Conservation (phyloP, 2,113 vertebrate species). For the Spea bombifrons region DNA sequence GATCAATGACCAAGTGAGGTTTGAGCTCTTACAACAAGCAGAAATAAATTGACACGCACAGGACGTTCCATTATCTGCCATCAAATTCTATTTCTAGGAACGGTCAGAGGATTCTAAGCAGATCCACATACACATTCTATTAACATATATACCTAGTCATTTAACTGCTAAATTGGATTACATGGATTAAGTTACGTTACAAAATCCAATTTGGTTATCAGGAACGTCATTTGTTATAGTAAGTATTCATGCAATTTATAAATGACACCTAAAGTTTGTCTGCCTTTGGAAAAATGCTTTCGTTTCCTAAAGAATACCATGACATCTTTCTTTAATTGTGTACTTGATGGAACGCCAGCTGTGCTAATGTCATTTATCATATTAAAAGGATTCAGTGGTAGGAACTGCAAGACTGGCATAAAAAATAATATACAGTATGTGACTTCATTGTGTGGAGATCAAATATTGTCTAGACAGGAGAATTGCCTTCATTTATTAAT, state of each 20-base stretch:
- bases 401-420: constrained; percentile 20
- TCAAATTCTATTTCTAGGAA: no score
- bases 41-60: no score
- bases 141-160: no score
- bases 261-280: constrained; percentile 3
- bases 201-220: no score
- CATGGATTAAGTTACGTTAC: no score
- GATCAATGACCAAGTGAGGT: no score
- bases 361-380: constrained; percentile 39
- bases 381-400: constrained; percentile 30
- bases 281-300: constrained; percentile 21
- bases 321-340: constrained; percentile 30
- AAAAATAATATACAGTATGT: constrained; percentile 11
- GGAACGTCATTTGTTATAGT: no score
- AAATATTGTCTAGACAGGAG: constrained; percentile 16
- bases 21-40: no score
- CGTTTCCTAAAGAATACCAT: constrained; percentile 20
- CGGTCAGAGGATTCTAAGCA: no score
- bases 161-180: no score
- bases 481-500: constrained; percentile 10
- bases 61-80: no score
- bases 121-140: no score
- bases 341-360: constrained; percentile 28
- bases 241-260: neutral
- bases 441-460: constrained; percentile 17